Conservation (phyloP, 37 sponge, comb jelly and placozoan genomes). For the Oopsacas minuta region DNA sequence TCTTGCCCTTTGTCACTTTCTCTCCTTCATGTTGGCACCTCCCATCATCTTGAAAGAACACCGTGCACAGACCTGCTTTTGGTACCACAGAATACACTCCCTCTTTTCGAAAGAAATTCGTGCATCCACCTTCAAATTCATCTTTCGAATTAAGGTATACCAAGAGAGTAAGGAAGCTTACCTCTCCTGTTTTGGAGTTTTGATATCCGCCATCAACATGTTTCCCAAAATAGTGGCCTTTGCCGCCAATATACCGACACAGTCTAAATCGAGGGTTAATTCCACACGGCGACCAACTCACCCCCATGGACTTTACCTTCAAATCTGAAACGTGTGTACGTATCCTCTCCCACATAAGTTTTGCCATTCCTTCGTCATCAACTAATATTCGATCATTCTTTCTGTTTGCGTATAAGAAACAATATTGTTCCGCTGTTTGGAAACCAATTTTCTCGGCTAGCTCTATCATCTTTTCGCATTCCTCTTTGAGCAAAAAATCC, state of each 20-base stretch:
- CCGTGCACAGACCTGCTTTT: conserved; percentile 54
- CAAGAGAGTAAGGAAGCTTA: conserved; percentile 56
- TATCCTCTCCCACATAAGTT: conserved; percentile 61
- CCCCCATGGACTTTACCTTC: background rate
- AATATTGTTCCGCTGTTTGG: conserved; percentile 46
- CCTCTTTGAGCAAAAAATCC: conserved; percentile 28
- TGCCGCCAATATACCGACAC: conserved; percentile 54
- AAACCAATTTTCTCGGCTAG: conserved; percentile 45
- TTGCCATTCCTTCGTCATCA: conserved; percentile 45
- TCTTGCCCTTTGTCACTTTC: conserved; percentile 41
- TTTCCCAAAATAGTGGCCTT: conserved; percentile 47
- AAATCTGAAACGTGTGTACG: conserved; percentile 29
- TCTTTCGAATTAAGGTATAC: conserved; percentile 52
- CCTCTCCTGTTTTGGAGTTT: conserved; percentile 11
- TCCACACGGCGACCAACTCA: conserved; percentile 31
- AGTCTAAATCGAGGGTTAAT: conserved; percentile 56
- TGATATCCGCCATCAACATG: conserved; percentile 51
- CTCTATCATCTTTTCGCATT: conserved; percentile 45
- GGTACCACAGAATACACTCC: conserved; percentile 27
- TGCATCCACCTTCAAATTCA: conserved; percentile 63
- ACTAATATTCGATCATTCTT: conserved; percentile 58
- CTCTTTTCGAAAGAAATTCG: conserved; percentile 41
- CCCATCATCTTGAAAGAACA: conserved; percentile 39
- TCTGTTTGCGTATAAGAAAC: conserved; percentile 40
- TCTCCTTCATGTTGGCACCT: conserved; percentile 50